Base-by-base conservation (phyloP, 2,113 vertebrate species). In the Dasypus novemcinctus region DNA sequence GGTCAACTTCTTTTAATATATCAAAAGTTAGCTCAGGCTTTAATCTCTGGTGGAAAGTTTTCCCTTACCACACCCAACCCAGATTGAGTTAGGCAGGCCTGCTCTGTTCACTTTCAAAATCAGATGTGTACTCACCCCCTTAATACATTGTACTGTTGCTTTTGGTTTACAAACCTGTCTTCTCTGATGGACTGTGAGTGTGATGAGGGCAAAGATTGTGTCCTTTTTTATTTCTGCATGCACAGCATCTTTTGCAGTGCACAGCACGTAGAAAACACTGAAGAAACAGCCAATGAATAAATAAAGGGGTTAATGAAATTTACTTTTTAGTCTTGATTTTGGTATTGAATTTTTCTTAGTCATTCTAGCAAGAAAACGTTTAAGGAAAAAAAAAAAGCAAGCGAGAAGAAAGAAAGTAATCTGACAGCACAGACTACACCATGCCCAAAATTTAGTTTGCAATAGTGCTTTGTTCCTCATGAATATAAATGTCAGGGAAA, bases 391-490 rank as follows among this genome's bases (percentile, higher is more conserved):
- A 17, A 36, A 27, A 78, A 43, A 38, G 18, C 6, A 57, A 57
- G 18, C 54, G 21, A 17, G 54, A 21, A 57, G 20, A 18, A 57
- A 57, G 33, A 94, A 95, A 78, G 12, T 33, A 57, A 92, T 83
- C 29, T 76, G 74, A 27, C 66, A 18, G 31, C 29, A 71, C 9
- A 90, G 38, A 81, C 46, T 66, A 76, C 7, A 76, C 31, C 36
- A 46, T 72, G 31, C 13, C 36, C 72, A 27, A 87, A 96, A 86
- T 78, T 95, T 68, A 87, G 66, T 85, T 94, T 95, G 94, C 86
- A 96, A 78, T 95, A 90, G 31, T 87, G 41, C 87, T 97, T 95
- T 96, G 83, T 97, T 78, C 78, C 46, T 46, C 2, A 36, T 91
- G 63, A 93, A 94, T 38, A 17, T 21, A 71, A 46, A 33, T 93